Base-by-base conservation (phyloP, 2,797 vertebrate species). In the Rhynchotus rufescens region DNA sequence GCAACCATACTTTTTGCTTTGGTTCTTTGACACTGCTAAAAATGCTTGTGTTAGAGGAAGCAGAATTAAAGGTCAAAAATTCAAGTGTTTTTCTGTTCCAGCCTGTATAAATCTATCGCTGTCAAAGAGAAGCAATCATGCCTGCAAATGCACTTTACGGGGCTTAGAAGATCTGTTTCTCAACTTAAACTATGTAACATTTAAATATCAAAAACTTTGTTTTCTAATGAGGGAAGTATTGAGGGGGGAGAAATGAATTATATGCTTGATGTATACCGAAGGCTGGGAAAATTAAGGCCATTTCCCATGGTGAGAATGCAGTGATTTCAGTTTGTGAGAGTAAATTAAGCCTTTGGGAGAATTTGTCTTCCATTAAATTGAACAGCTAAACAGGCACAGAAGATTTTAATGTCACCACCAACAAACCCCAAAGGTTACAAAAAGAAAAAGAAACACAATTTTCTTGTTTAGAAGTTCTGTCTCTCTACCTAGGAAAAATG, bases 351-450 rank as follows among this genome's bases (percentile, higher is more conserved):
- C 96, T 97, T 96, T 92, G 96, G 97, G 97, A 98, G 97, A 95
- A 96, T 97, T 98, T 97, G 96, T 96, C 97, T 97, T 97, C 96
- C 97, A 97, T 97, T 97, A 97, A 97, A 97, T 96, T 97, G 96
- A 97, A 97, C 96, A 97, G 97, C 96, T 97, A 97, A 98, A 96
- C 95, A 97, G 97, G 96, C 97, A 96, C 93, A 86, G 96, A 97
- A 96, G 97, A 97, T 96, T 94, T 95, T 97, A 96, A 97, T 97
- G 96, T 97, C 97, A 96, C 95, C 96, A 92, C 76, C 92, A 96
- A 72, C 93, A 97, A 97, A 96, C 96, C 94, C 97, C 96, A 97
- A 96, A 97, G 97, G 96, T 97, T 97, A 93, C 88, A 77, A 86
- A 92, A 72, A 78, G 95, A 94, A 97, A 95, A 93, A 92, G 94